Evolutionary conservation across 2,113 vertebrate genomes (phyloP).

Genomic region (Hucho hucho): DNA sequence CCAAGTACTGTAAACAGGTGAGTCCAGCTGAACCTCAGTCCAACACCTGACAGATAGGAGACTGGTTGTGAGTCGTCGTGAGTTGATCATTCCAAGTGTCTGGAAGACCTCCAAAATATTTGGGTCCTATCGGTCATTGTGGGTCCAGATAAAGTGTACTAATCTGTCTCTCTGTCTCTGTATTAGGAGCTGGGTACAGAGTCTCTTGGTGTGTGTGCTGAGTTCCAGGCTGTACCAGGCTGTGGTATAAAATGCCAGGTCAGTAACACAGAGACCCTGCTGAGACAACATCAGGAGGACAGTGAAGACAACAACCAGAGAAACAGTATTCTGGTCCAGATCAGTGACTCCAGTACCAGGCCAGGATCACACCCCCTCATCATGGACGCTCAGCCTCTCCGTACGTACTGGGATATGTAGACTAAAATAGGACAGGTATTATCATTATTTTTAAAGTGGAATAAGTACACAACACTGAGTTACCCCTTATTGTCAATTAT

Average conservation of each 20-base stretch:
- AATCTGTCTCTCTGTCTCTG: neutral
- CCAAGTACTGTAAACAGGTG: no score
- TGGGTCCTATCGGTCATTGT: no score
- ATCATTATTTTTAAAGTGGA: no score
- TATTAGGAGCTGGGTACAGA: constrained; percentile 84
- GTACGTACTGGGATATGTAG: constrained; percentile 66
- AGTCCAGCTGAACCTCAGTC: no score
- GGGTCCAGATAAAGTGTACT: neutral
- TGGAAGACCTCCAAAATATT: no score
- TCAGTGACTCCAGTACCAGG: constrained; percentile 68
- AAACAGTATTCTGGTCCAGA: constrained; percentile 83
- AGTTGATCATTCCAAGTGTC: no score
- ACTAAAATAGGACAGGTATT: no score
- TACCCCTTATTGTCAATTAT: no score
- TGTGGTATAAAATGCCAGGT: constrained; percentile 96
- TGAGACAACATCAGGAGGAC: constrained; percentile 66
- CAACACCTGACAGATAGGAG: no score
- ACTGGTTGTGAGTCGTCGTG: no score
- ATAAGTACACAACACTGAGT: no score
- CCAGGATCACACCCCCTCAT: constrained; percentile 76
- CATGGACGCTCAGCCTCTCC: constrained; percentile 80
- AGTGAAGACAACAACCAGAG: constrained; percentile 82
- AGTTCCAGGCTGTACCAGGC: constrained; percentile 94
- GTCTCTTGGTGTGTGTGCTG: constrained; percentile 85
- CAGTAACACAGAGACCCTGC: constrained; percentile 83